phyloP scores from a whole-genome alignment of 2,797 vertebrate species.

The Smutsia temminckii region DNA sequence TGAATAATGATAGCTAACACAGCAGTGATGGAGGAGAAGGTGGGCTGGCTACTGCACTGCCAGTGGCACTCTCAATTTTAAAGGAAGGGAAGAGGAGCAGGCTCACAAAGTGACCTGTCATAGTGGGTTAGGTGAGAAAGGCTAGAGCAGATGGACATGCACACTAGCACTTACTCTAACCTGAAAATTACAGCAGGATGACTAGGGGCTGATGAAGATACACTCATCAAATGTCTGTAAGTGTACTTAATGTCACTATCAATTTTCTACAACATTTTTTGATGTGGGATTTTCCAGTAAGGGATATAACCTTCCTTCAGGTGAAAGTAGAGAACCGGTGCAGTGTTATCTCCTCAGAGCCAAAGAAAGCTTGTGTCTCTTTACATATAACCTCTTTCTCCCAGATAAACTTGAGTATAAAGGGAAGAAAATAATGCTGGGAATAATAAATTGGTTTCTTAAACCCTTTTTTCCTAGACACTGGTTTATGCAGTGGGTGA shows the following conservation, averaged over 20 bases:
- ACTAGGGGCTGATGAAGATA: background rate
- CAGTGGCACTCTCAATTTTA: background rate
- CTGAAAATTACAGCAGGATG: slow-evolving; percentile 26
- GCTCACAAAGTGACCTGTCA: background rate
- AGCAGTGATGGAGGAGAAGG: background rate
- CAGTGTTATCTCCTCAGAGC: background rate
- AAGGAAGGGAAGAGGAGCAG: background rate
- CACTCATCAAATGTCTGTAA: slow-evolving; percentile 1
- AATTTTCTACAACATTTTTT: slow-evolving; percentile 26
- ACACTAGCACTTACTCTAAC: slow-evolving; percentile 6
- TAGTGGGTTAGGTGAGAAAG: background rate
- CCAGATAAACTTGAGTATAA: background rate
- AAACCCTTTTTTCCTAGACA: background rate
- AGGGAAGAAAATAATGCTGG: background rate
- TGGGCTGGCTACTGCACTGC: background rate
- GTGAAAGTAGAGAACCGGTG: background rate
- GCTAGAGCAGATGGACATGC: background rate
- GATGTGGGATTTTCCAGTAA: slow-evolving; percentile 46
- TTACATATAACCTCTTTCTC: background rate
- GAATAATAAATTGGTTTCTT: background rate
- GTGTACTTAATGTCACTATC: slow-evolving; percentile 25
- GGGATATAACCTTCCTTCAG: background rate
- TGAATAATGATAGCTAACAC: background rate
- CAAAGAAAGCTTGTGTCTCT: background rate
- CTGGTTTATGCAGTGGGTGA: background rate